These are phyloP conservation scores for Meiosimyza decipiens DNA, from an alignment of 2,888 invertebrate species.

Conservation along the genomic window DNA sequence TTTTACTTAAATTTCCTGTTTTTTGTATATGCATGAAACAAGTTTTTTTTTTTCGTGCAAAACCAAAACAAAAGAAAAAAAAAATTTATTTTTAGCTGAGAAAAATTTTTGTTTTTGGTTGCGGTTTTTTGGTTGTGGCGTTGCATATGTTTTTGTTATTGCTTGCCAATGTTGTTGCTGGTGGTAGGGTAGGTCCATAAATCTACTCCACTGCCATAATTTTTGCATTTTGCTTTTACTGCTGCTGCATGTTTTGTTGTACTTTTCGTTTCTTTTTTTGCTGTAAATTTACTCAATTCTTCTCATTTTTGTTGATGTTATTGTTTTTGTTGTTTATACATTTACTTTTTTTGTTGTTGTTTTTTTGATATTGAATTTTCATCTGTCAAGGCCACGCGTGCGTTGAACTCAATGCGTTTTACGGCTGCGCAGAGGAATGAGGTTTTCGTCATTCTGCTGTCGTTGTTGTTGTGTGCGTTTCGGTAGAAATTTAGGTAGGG, in stretches of 20 bases:
- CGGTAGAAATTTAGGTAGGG: conserved; percentile 32
- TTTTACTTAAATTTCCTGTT: conserved; percentile 29
- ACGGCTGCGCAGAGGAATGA: neutral
- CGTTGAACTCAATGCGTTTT: conserved; percentile 43
- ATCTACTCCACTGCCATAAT: conserved; percentile 55
- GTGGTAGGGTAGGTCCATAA: conserved; percentile 50
- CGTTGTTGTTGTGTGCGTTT: conserved; percentile 18
- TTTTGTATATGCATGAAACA: conserved; percentile 13
- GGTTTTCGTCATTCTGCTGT: conserved; percentile 9
- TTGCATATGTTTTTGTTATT: conserved; percentile 3
- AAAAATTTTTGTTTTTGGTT: conserved; percentile 46
- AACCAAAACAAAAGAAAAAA: neutral
- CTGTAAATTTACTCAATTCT: conserved; percentile 27
- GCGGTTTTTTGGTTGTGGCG: neutral
- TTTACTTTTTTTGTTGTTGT: conserved; percentile 20
- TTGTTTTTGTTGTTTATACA: conserved; percentile 1
- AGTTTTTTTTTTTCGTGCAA: conserved; percentile 8
- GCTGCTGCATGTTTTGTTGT: conserved; percentile 23
- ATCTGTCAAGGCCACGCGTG: conserved; percentile 52
- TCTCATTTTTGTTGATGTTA: neutral
- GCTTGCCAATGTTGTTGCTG: conserved; percentile 20
- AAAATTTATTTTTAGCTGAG: conserved; percentile 48
- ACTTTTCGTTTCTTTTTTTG: conserved; percentile 27
- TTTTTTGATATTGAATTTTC: conserved; percentile 51
- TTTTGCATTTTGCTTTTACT: conserved; percentile 49